phyloP scores from a whole-genome alignment of 2,113 vertebrate genomes.

The Rhabdornis inornatus region DNA sequence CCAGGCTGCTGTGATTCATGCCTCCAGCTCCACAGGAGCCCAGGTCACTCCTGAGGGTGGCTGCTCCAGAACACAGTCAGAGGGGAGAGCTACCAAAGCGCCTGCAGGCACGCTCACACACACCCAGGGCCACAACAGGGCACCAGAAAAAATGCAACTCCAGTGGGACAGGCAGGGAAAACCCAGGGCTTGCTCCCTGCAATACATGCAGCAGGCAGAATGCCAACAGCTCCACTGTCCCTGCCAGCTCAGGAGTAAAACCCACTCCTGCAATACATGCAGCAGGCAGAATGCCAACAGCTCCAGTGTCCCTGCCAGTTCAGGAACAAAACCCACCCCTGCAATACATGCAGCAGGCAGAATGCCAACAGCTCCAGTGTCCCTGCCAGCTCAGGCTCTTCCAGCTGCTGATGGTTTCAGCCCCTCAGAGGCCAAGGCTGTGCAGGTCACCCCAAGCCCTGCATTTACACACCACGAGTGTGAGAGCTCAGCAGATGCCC shows the following conservation, averaged over 20 bases:
- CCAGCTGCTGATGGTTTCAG: not conserved
- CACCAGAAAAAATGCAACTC: not conserved
- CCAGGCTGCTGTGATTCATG: not conserved
- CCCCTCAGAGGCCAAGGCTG: not conserved
- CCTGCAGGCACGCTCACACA: not conserved
- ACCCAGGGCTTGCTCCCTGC: not conserved
- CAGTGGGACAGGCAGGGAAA: not conserved
- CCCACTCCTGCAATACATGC: too few relatives aligned
- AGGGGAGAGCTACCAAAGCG: not conserved
- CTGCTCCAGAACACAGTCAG: not conserved
- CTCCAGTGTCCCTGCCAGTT: too few relatives aligned
- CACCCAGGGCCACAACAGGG: not conserved
- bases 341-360: too few relatives aligned
- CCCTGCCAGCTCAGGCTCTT: not conserved
- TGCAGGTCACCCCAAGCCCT: fast-evolving
- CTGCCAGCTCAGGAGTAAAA: too few relatives aligned
- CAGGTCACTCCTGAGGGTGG: not conserved
- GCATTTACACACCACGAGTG: fast-evolving
- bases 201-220: not conserved
- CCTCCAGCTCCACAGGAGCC: not conserved
- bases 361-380: too few relatives aligned
- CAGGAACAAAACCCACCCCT: too few relatives aligned
- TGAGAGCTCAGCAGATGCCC: not conserved
- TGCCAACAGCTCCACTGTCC: not conserved
- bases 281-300: too few relatives aligned